A percentile compares a stretch with the other conserved stretches of the same genome.
phyloP scores from a whole-genome alignment of 37 sponge, comb jelly and placozoan genomes.

The Cliona cf. orientalis region DNA sequence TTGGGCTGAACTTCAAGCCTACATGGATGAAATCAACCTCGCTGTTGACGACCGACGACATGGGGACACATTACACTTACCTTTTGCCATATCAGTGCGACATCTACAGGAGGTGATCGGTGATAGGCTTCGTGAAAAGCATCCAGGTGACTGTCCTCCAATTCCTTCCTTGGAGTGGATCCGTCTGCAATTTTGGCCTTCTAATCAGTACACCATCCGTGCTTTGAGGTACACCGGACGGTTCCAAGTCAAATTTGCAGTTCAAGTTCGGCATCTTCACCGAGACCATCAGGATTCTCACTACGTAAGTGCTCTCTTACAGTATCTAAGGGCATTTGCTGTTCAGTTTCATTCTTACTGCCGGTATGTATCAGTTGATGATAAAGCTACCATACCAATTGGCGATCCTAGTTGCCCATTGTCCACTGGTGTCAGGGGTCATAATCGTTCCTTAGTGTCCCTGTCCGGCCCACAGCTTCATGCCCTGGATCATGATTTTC shows the following conservation, averaged over 20 bases:
- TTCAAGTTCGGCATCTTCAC: slow-evolving; percentile 19
- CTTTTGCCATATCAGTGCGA: too few species aligned
- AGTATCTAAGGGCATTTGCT: slow-evolving; percentile 15
- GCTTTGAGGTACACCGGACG: slow-evolving; percentile 24
- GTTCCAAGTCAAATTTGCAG: slow-evolving; percentile 33
- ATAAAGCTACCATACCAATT: too few species aligned
- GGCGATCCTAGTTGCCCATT: too few species aligned
- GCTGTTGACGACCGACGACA: too few species aligned
- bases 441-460: slow-evolving; percentile 36
- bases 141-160: too few species aligned
- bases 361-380: too few species aligned
- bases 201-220: too few species aligned
- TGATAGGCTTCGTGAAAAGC: too few species aligned
- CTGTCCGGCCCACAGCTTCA: slow-evolving; percentile 16
- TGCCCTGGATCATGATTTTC: slow-evolving; percentile 44
- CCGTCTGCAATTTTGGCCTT: too few species aligned
- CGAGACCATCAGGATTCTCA: slow-evolving; percentile 29
- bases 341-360: background rate
- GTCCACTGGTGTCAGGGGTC: slow-evolving; percentile 20
- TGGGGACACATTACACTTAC: too few species aligned
- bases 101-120: too few species aligned
- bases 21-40: slow-evolving; percentile 30
- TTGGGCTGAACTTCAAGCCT: slow-evolving; percentile 17
- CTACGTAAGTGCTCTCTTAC: slow-evolving; percentile 29
- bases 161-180: too few species aligned